These are phyloP conservation scores for Cataglyphis albicans DNA, from an alignment of 2,888 invertebrate species.

Conservation along the genomic window DNA sequence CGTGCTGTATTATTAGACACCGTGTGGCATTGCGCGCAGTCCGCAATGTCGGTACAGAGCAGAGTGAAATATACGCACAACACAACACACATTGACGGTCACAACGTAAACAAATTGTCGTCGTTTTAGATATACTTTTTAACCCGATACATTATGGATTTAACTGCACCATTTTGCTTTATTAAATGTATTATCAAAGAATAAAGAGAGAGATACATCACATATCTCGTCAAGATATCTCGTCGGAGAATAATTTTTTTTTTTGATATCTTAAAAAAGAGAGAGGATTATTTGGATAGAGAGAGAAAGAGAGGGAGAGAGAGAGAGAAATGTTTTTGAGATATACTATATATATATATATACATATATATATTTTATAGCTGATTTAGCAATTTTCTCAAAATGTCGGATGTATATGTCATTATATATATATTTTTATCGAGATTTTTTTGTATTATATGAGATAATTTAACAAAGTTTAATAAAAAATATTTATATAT, in stretches of 20 bases:
- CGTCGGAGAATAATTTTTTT: not conserved
- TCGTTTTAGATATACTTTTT: not conserved
- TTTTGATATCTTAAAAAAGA: not conserved
- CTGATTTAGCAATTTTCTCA: not conserved
- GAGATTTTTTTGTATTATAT: not conserved
- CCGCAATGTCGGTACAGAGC: conserved; percentile 1
- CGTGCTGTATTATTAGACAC: conserved; percentile 71
- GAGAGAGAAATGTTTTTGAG: not conserved
- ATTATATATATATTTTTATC: too few relatives aligned
- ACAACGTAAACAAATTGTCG: not conserved
- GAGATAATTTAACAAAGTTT: not conserved
- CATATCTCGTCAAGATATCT: not conserved
- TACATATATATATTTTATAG: not conserved
- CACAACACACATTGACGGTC: not conserved
- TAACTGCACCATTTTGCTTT: not conserved
- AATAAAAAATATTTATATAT: not conserved
- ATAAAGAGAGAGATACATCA: not conserved
- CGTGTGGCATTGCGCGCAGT: conserved; percentile 38
- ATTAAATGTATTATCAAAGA: not conserved
- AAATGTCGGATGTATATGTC: not conserved
- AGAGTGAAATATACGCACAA: not conserved
- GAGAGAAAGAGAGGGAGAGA: not conserved
- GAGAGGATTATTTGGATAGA: not conserved
- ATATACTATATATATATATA: not conserved
- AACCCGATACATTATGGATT: not conserved